Evolutionary conservation across 2,888 invertebrate genomes (phyloP).

Genomic region (Lasioglossum zephyrum): DNA sequence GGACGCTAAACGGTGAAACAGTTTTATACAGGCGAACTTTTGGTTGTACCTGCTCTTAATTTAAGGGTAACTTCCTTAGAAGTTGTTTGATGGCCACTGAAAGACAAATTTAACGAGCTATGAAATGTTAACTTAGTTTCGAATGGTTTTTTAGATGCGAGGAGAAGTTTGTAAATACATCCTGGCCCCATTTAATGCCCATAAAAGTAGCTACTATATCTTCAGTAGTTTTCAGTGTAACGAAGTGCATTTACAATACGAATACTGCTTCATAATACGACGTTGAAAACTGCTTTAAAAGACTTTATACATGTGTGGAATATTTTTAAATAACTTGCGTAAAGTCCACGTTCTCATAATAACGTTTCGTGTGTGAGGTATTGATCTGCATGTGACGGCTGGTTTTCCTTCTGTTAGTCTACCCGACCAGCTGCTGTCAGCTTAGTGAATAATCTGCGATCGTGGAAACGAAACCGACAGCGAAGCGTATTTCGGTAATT

Average conservation of each 20-base stretch:
- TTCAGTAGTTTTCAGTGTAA: neutral
- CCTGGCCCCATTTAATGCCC: neutral
- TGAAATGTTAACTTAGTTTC: neutral
- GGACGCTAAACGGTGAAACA: neutral
- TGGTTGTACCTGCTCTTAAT: neutral
- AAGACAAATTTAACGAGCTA: neutral
- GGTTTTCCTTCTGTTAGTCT: conserved; percentile 43
- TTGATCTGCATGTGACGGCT: conserved; percentile 23
- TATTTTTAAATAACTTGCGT: neutral
- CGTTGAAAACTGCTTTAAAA: too few species aligned
- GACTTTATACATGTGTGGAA: neutral
- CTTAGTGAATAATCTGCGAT: conserved; percentile 35
- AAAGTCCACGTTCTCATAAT: neutral
- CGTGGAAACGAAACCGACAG: conserved; percentile 32
- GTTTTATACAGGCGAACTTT: neutral
- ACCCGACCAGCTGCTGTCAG: conserved; percentile 32
- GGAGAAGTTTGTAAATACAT: neutral
- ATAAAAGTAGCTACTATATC: neutral
- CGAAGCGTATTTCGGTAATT: conserved; percentile 32
- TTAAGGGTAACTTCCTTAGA: neutral
- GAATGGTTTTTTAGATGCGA: neutral
- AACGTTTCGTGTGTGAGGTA: conserved; percentile 21
- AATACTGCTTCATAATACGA: too few species aligned
- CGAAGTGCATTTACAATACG: neutral
- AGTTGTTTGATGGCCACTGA: neutral